Conservation (phyloP, 2,888 invertebrate genomes). For the Lycophotia porphyrea region DNA sequence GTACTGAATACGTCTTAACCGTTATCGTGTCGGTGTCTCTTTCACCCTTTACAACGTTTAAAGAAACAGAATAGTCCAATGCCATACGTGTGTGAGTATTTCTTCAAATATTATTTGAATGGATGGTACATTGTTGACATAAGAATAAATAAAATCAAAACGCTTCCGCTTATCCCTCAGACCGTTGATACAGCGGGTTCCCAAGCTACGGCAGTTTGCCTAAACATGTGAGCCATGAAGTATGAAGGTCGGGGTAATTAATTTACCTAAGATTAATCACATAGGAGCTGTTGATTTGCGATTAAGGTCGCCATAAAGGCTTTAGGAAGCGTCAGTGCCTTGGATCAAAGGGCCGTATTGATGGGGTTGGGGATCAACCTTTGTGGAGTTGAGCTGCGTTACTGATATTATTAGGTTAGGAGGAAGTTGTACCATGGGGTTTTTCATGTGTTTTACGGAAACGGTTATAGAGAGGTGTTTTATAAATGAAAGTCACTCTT, state of each 20-base stretch:
- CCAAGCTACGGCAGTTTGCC: constrained; percentile 77
- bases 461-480: not conserved
- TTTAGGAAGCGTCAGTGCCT: constrained; percentile 63
- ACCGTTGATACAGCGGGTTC: constrained; percentile 66
- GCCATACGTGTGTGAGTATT: not conserved
- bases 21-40: too few species aligned
- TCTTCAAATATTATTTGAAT: not conserved
- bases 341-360: constrained; percentile 57
- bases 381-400: constrained; percentile 20
- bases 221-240: constrained; percentile 82
- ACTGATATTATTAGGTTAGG: not conserved
- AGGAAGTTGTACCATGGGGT: not conserved
- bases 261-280: constrained; percentile 84
- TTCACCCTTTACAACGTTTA: too few species aligned
- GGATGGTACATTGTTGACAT: not conserved
- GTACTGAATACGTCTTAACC: too few species aligned
- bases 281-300: constrained; percentile 73
- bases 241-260: constrained; percentile 85
- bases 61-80: not conserved
- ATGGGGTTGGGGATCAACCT: constrained; percentile 46
- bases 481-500: not conserved
- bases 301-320: constrained; percentile 62
- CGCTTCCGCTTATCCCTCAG: constrained; percentile 64
- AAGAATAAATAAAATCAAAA: not conserved
- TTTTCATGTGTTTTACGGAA: not conserved